Evolutionary conservation across 2,888 invertebrate species (phyloP).

Genomic region (Cephus nigrinus): DNA sequence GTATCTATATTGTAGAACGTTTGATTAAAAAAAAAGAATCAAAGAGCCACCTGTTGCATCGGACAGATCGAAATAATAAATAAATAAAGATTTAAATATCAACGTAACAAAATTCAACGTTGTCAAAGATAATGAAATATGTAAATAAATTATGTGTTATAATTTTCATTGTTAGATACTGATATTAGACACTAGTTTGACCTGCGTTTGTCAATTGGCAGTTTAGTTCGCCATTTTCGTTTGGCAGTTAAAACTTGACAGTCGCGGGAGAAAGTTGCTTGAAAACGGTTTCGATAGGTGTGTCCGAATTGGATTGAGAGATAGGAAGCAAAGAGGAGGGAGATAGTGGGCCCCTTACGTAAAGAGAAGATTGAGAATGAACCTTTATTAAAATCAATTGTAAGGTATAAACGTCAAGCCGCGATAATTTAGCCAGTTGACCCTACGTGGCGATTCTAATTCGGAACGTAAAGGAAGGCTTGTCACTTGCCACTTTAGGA

Average conservation of each 20-base stretch:
- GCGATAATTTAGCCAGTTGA: constrained; percentile 58
- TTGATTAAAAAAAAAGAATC: not conserved
- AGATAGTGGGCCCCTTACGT: constrained; percentile 12
- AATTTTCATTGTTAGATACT: not conserved
- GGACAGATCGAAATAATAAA: not conserved
- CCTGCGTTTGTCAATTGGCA: not conserved
- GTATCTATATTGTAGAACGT: not conserved
- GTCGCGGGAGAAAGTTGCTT: too few relatives aligned
- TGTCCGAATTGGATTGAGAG: not conserved
- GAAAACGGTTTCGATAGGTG: too few relatives aligned
- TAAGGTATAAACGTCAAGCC: constrained; percentile 61
- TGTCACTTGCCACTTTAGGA: constrained; percentile 27
- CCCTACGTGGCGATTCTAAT: constrained; percentile 47
- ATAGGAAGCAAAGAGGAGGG: not conserved
- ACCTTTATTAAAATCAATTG: constrained; percentile 61
- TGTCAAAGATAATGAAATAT: not conserved
- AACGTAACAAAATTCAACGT: not conserved
- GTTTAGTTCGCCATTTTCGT: too few relatives aligned
- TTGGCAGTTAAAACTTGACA: too few relatives aligned
- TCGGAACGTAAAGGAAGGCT: constrained; percentile 38
- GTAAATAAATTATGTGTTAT: not conserved
- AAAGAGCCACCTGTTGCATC: not conserved
- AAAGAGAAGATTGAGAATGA: constrained; percentile 28
- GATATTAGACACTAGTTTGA: not conserved
- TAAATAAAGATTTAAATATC: not conserved